A percentile compares a stretch with the other conserved stretches of the same genome.
These are phyloP conservation scores for Tricholauxania praeusta DNA, from an alignment of 2,888 invertebrate species.

Conservation along the genomic window DNA sequence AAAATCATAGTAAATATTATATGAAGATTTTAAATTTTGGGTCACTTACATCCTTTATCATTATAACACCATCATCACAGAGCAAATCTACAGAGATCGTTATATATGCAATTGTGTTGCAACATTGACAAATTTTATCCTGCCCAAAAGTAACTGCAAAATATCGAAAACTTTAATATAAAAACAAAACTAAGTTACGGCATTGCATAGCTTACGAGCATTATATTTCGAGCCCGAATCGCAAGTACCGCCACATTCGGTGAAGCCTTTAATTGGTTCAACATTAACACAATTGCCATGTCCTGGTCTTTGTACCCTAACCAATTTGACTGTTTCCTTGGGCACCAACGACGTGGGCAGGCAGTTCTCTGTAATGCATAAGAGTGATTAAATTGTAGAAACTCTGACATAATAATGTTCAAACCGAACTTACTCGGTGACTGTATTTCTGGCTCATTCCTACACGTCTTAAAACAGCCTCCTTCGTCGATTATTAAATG, in stretches of 20 bases:
- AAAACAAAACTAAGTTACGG: too few relatives aligned
- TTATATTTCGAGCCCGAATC: conserved; percentile 79
- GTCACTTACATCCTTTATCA: conserved; percentile 48
- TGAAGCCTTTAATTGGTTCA: conserved; percentile 72
- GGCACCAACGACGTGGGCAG: conserved; percentile 70
- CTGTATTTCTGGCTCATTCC: conserved; percentile 67
- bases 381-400: background rate
- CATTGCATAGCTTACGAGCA: conserved; percentile 48
- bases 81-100: conserved; percentile 62
- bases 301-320: conserved; percentile 67
- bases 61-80: conserved; percentile 68
- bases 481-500: conserved; percentile 69
- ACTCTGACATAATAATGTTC: background rate
- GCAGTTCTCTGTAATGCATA: conserved; percentile 69
- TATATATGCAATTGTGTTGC: conserved; percentile 66
- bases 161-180: too few relatives aligned
- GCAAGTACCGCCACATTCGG: conserved; percentile 80
- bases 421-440: conserved; percentile 52
- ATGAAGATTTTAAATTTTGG: background rate
- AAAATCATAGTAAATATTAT: background rate
- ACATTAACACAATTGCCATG: conserved; percentile 78
- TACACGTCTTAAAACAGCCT: conserved; percentile 79
- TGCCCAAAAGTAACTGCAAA: conserved; percentile 70
- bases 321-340: conserved; percentile 72
- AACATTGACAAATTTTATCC: conserved; percentile 74